Evolutionary conservation across 2,797 vertebrate species (phyloP), one percentile per base, ranked within the genome.

Genomic region (Amniataba percoides): DNA sequence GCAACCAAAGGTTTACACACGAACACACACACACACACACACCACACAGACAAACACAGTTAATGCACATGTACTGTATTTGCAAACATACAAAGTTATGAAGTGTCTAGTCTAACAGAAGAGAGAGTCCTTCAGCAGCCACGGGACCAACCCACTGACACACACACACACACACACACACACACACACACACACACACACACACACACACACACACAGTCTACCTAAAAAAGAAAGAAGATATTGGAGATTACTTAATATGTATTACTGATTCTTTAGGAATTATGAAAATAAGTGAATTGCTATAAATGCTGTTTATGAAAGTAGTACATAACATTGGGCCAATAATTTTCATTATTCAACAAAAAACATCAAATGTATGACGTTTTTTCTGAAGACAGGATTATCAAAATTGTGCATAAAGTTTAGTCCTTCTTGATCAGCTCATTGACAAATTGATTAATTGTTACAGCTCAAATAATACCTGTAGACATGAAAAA

Each of bases 1-100:
- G 82, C 81, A 87, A 83, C 67, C 67, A 84, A 86, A 88, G 77
- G 72, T 86, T 85, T 80, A 69, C 10, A 60, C 52, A 74, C 18
- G 2, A 2, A 74, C 43, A 71, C 57, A 65, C n/a, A 63, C 49
- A 77, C 34, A 59, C 64, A 34, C 21, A 27, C 31, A 58, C 49
- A 66, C 68, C 27, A 31, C 27, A 74, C 43, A 71, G 51, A 65
- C n/a, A 63, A 46, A 77, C 34, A 70, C 63, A 0, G 0, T 5
- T 12, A 57, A 65, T 48, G 62, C 72, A 74, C 52, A 71, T 59
- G 58, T 49, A 27, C 42, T 43, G 27, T 42, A 58, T 46, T 31
- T 40, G 14, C 48, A 62, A 27, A 63, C 16, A 42, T 19, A 34
- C 19, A 68, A 66, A 46, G 31, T 74, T 42, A 9, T 64, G 72